Evolutionary conservation across 35 echinoderm and acorn worm genomes (phyloP).

Genomic region (Ophiothrix spiculata): DNA sequence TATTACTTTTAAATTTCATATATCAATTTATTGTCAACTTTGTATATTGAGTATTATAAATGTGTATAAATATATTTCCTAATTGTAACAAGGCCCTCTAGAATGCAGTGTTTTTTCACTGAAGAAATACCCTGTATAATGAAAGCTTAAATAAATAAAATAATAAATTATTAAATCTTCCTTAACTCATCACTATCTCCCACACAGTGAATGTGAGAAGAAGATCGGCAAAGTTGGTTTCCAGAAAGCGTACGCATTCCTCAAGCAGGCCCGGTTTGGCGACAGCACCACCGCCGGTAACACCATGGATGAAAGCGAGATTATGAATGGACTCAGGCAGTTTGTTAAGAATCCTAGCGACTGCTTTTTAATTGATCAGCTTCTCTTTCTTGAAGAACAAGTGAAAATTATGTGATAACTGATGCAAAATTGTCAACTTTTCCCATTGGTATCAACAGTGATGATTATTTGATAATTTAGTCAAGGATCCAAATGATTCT

Average conservation of each 20-base stretch:
- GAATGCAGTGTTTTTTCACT: too few relatives aligned
- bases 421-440: not conserved
- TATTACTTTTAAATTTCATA: not conserved
- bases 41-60: not conserved
- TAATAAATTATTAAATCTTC: too few relatives aligned
- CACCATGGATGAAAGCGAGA: conserved; percentile 65
- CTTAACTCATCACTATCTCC: conserved; percentile 20
- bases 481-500: not conserved
- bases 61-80: not conserved
- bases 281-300: conserved; percentile 44
- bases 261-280: conserved; percentile 91
- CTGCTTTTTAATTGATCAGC: conserved; percentile 93
- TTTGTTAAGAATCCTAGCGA: conserved; percentile 94
- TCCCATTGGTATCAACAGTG: not conserved
- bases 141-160: not conserved
- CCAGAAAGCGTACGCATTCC: conserved; percentile 83
- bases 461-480: not conserved
- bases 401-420: conserved; percentile 17
- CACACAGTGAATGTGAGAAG: conserved; percentile 97
- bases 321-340: conserved; percentile 73
- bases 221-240: conserved; percentile 91
- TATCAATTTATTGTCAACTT: not conserved
- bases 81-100: too few relatives aligned
- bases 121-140: not conserved
- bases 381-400: conserved; percentile 87